Percentiles rank a stretch among this genome's conserved stretches.
These are phyloP conservation scores for Heliornis fulica DNA, from an alignment of 2,113 vertebrate species.

Conservation along the genomic window DNA sequence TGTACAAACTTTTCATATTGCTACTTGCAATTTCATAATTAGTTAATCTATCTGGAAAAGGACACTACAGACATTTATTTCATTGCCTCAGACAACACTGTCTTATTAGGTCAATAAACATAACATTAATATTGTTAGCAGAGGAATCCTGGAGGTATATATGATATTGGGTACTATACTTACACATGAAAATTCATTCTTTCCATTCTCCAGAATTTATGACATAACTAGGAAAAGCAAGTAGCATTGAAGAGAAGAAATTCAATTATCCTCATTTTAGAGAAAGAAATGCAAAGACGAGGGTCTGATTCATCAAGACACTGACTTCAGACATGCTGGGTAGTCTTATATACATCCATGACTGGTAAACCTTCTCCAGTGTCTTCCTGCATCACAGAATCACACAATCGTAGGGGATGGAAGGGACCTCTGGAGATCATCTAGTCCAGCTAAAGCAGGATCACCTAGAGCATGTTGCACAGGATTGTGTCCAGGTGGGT, in stretches of 20 bases:
- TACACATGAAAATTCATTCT: background rate
- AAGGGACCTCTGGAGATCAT: too few relatives aligned
- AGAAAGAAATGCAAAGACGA: background rate
- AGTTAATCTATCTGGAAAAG: background rate
- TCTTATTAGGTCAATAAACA: background rate
- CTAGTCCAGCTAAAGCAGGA: too few relatives aligned
- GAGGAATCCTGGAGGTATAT: background rate
- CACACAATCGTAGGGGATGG: too few relatives aligned
- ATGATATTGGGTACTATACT: background rate
- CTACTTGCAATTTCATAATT: background rate
- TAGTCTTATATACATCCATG: background rate
- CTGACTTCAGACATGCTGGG: background rate
- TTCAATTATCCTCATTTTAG: background rate
- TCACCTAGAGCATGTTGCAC: too few relatives aligned
- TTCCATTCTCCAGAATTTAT: background rate
- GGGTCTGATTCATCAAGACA: background rate
- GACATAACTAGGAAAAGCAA: background rate
- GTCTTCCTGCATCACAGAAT: background rate
- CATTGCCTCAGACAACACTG: background rate
- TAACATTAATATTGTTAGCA: background rate
- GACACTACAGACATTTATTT: background rate
- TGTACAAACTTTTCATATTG: background rate
- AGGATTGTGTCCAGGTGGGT: too few relatives aligned
- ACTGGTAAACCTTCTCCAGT: background rate
- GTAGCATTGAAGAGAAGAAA: background rate